These are phyloP conservation scores for Acleris laterana DNA, from an alignment of 2,888 invertebrate genomes.

Conservation along the genomic window DNA sequence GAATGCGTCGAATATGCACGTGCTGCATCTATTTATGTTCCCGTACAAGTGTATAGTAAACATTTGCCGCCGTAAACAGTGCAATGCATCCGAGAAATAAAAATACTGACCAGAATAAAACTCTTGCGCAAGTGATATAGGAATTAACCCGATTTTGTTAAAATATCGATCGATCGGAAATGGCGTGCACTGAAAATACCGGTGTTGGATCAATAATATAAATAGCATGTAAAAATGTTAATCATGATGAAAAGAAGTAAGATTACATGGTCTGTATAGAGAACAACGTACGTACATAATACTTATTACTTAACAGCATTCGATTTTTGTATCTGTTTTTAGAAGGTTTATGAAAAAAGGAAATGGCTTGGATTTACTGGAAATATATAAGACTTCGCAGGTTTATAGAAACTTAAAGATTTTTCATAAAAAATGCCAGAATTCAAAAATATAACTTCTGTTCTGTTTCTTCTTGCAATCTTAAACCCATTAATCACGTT, in stretches of 20 bases:
- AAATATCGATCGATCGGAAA: slow-evolving; percentile 66
- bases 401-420: slow-evolving; percentile 1
- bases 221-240: neutral
- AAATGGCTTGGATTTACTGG: no score
- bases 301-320: no score
- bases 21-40: slow-evolving; percentile 21
- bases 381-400: no score
- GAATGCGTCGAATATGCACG: slow-evolving; percentile 7
- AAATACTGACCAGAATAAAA: slow-evolving; percentile 43
- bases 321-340: no score
- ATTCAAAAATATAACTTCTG: neutral
- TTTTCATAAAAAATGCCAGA: slow-evolving; percentile 21
- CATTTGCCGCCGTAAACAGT: slow-evolving; percentile 53
- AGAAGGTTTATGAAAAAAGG: no score
- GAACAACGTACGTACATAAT: no score
- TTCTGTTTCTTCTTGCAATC: neutral
- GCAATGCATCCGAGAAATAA: slow-evolving; percentile 60
- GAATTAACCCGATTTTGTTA: slow-evolving; percentile 77
- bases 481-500: slow-evolving; percentile 45
- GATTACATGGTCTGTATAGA: neutral
- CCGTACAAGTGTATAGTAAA: slow-evolving; percentile 40
- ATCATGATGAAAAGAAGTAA: neutral
- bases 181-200: slow-evolving; percentile 54
- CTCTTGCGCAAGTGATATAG: slow-evolving; percentile 66
- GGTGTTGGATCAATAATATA: neutral